These are phyloP conservation scores for Spodoptera picta DNA, from an alignment of 2,888 invertebrate species.

Conservation along the genomic window DNA sequence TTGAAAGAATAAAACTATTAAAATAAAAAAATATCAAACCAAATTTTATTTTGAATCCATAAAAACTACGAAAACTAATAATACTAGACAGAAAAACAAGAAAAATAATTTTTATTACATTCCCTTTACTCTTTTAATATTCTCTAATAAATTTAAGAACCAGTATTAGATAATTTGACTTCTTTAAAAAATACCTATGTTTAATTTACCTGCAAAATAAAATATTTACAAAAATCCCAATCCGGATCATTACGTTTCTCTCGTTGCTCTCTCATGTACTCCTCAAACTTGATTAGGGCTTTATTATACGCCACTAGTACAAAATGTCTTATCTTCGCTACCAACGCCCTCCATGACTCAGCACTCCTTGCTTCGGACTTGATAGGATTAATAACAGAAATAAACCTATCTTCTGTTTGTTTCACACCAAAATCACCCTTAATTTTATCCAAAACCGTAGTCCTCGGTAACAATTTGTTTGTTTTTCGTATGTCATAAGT, in stretches of 20 bases:
- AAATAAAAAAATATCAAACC: too few species aligned
- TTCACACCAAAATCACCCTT: slow-evolving; percentile 97
- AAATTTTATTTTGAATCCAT: too few species aligned
- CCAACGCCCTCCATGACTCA: slow-evolving; percentile 96
- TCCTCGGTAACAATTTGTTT: slow-evolving; percentile 96
- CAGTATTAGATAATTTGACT: too few species aligned
- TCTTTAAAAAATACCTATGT: neutral
- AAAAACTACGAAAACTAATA: too few species aligned
- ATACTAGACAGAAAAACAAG: too few species aligned
- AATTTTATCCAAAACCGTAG: slow-evolving; percentile 98
- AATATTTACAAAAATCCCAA: slow-evolving; percentile 98
- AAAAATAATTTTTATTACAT: too few species aligned
- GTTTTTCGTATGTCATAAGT: slow-evolving; percentile 97
- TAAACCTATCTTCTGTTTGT: slow-evolving; percentile 94
- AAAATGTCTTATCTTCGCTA: slow-evolving; percentile 94
- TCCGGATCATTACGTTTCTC: slow-evolving; percentile 96
- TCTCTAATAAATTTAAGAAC: too few species aligned
- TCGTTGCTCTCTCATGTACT: slow-evolving; percentile 95
- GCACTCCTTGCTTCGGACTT: slow-evolving; percentile 96
- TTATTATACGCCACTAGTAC: slow-evolving; percentile 96
- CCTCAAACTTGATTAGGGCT: slow-evolving; percentile 95
- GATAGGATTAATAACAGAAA: slow-evolving; percentile 96
- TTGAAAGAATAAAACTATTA: too few species aligned
- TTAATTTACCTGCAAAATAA: slow-evolving; percentile 93
- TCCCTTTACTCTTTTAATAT: too few species aligned